Percentiles rank a stretch among this genome's conserved stretches.
These are phyloP conservation scores for Lordiphosa stackelbergi DNA, from an alignment of 1,140 invertebrate genomes.

Conservation along the genomic window DNA sequence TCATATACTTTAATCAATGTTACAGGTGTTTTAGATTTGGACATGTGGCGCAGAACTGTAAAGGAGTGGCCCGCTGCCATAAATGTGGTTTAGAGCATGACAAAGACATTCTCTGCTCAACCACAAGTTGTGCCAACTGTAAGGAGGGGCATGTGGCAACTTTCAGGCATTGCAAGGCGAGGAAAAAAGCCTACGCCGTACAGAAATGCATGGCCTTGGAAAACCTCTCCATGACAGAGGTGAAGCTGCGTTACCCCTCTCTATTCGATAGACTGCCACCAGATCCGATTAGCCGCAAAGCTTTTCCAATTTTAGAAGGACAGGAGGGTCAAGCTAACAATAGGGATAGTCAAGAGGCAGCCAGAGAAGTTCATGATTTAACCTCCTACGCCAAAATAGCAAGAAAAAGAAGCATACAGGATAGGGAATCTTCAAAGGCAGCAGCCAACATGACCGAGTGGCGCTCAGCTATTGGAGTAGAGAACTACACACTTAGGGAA, in stretches of 20 bases:
- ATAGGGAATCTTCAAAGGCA: neutral
- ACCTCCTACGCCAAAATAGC: neutral
- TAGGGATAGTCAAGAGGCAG: no score
- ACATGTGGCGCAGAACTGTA: neutral
- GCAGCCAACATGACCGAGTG: neutral
- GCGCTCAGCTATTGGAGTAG: neutral
- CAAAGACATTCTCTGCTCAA: neutral
- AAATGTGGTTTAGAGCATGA: neutral
- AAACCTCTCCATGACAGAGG: neutral
- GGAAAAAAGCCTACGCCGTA: neutral
- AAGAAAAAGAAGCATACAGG: neutral
- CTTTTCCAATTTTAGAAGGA: neutral
- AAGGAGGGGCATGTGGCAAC: no score
- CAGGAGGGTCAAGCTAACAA: no score
- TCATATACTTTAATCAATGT: neutral
- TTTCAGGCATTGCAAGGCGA: neutral
- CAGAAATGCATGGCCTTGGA: neutral
- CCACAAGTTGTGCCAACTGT: neutral
- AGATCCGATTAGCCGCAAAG: neutral
- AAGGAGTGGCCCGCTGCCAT: neutral
- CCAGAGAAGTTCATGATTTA: neutral
- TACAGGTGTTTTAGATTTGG: no score
- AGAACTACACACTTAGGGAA: neutral
- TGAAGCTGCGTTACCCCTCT: neutral
- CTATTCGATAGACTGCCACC: neutral